A percentile compares a stretch with the other conserved stretches of the same genome.
phyloP scores from a whole-genome alignment of 2,797 vertebrate genomes.

The Danio jaintianensis region DNA sequence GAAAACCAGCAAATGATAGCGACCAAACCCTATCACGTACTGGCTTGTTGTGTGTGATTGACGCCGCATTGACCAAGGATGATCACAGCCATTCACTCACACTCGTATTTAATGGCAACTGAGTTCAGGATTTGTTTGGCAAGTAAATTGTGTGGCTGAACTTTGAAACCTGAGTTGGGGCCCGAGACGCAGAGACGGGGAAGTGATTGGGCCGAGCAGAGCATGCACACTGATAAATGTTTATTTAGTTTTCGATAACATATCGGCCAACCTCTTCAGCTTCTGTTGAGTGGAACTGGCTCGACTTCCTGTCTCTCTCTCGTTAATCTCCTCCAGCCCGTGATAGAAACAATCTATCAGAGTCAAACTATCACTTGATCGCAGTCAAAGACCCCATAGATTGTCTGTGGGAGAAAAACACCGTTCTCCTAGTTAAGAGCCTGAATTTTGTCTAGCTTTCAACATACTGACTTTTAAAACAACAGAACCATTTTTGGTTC shows the following conservation, averaged over 20 bases:
- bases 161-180: constrained; percentile 52
- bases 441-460: too few relatives aligned
- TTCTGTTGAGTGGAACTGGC: constrained; percentile 44
- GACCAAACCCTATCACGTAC: constrained; percentile 20
- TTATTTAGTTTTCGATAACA: constrained; percentile 59
- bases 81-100: neutral
- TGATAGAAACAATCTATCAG: constrained; percentile 47
- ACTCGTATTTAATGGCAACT: constrained; percentile 14
- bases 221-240: constrained; percentile 51
- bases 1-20: constrained; percentile 21
- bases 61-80: constrained; percentile 3
- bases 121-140: constrained; percentile 44
- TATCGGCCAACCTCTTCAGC: constrained; percentile 41
- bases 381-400: constrained; percentile 27
- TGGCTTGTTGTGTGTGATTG: constrained; percentile 22
- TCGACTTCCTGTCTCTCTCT: constrained; percentile 39
- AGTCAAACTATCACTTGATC: constrained; percentile 29
- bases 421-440: neutral
- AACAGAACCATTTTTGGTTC: neutral
- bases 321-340: constrained; percentile 5
- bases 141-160: constrained; percentile 46
- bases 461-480: neutral
- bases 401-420: constrained; percentile 5
- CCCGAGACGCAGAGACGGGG: constrained; percentile 22
- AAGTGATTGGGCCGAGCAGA: constrained; percentile 62